Base-by-base conservation (phyloP, 1,140 invertebrate species). In the Pseudomyrmex flavicornis region DNA sequence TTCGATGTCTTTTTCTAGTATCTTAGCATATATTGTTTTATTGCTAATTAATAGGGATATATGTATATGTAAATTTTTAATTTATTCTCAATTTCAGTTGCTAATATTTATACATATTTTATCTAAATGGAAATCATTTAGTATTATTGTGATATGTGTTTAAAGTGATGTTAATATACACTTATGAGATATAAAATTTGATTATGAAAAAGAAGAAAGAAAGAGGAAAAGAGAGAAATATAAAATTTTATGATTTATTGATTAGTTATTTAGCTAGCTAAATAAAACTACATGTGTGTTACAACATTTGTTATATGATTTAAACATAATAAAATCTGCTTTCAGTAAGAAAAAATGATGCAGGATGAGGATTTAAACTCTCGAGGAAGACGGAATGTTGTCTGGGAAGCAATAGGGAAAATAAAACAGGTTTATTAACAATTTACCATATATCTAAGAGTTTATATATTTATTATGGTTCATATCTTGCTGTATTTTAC, bases 301-400 rank as follows among this genome's bases (percentile, higher is more conserved):
- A 17, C 2, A 15, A 46, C 50, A 15, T 2, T n/a, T 46, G 2
- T 7, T 73, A 9, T 68, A 72, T 48, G 13, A 62, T 63, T 62
- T 17, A 83, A 5, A 46, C 20, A 3, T n/a, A 70, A 62, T 61
- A 58, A 72, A 52, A 61, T 65, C 50, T 74, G 54, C 1, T 46
- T 73, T 2, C 26, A 85, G 79, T 35, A 85, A 89, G 72, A 80
- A 90, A 94, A 89, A 91, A 94, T 94, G 94, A 94, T 94, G 93
- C 93, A 94, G 90, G 93, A 94, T 94, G 94, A 94, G 89, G 93
- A 94, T 92, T 91, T 94, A 52, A 90, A 91, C 74, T 90, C 92
- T 91, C 85, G 93, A 82, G 58, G 85, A 54, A 93, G 89, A 85
- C 87, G 89, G 65, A 94, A 93, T 88, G 82, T 93, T 35, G 90